phyloP scores from a whole-genome alignment of 2,888 invertebrate species.

The Ellobium chinense region DNA sequence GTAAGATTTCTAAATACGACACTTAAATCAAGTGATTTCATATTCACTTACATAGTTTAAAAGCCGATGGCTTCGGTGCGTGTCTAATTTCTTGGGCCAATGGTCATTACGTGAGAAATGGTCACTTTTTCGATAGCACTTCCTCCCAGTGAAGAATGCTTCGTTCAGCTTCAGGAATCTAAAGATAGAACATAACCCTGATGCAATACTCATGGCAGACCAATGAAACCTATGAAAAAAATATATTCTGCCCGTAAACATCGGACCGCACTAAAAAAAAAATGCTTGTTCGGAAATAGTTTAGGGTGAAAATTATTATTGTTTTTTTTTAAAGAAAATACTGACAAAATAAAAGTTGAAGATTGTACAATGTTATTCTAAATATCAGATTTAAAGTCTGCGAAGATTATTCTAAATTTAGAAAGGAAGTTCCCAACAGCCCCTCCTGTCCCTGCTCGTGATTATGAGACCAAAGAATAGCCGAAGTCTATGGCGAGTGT shows the following conservation, averaged over 20 bases:
- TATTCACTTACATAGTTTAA: no score
- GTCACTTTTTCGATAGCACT: neutral
- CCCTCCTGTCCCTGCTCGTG: neutral
- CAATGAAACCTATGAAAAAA: conserved; percentile 1
- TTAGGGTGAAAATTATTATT: neutral
- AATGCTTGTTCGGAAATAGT: no score
- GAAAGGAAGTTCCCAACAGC: conserved; percentile 7
- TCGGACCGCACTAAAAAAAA: neutral
- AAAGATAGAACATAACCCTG: conserved; percentile 2
- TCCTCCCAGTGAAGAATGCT: neutral
- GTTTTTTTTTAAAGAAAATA: neutral
- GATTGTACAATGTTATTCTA: neutral
- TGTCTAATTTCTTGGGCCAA: neutral
- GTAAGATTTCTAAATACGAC: no score
- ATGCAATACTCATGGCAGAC: neutral
- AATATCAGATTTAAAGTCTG: neutral
- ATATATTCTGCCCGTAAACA: neutral
- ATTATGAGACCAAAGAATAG: neutral
- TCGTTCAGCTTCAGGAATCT: neutral
- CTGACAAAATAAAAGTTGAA: neutral
- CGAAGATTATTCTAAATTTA: neutral
- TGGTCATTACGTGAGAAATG: neutral
- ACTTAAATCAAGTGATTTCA: no score
- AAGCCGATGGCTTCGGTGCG: no score
- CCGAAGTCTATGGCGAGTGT: no score